Evolutionary conservation across 2,797 vertebrate genomes (phyloP), one percentile per base, ranked within the genome.

Genomic region (Urosaurus nigricauda): DNA sequence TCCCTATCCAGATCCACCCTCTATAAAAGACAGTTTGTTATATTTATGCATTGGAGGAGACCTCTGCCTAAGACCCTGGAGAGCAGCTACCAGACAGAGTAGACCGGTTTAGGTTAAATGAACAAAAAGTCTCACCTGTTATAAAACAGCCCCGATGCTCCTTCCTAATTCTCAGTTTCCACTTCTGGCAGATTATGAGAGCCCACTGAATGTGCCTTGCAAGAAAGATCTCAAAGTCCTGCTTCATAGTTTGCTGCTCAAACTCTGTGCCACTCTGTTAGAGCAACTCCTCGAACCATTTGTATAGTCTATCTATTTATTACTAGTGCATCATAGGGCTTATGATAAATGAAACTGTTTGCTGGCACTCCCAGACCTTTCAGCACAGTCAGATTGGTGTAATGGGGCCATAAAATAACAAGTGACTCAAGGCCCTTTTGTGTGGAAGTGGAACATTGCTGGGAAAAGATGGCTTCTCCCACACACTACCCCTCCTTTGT

Each of bases 381-480:
- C 68, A 60, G 75, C 83, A 85, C 32, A 40, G 51, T 58, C 37
- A 56, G 26, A 58, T 43, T 47, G 37, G 75, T 60, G 37, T 43
- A n/a, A 80, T 11, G 47, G 83, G 75, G 77, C 51, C 53, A 79
- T 79, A 79, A 79, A 78, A 79, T 17, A 79, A 29, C 51, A 73
- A 77, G 63, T 68, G 81, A 83, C 81, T 78, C 81, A 79, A 65
- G 26, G 7, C 47, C 35, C 24, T 71, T 79, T 43, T 16, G 53
- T 60, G 65, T 24, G 14, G 17, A 70, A 73, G 17, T 37, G 77
- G 21, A 0, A 4, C 40, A 77, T 0, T 6, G 77, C 0, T 79
- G 65, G 56, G 84, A 6, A 8, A n/a, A 85, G 79, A 70, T 81
- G 87, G 2, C 0, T 71, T 94, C 91, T 92, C 91, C 83, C 53